Percentiles rank a stretch among this genome's conserved stretches.
phyloP scores from a whole-genome alignment of 2,113 vertebrate genomes.

The Archilochus colubris region DNA sequence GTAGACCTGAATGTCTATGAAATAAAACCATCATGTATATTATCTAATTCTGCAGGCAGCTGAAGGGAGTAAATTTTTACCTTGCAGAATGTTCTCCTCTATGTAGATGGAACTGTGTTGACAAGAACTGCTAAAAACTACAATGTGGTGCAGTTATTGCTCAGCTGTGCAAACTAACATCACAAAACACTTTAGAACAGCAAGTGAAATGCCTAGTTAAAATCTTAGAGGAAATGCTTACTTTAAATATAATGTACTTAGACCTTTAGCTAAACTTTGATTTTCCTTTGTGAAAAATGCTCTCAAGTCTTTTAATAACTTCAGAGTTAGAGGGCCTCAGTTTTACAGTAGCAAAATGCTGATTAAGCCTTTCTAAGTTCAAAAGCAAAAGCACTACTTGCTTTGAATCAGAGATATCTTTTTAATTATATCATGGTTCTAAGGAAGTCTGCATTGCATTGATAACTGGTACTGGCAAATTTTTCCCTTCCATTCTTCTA shows the following conservation, averaged over 20 bases:
- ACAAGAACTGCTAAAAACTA: neutral
- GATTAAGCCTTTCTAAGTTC: conserved; percentile 5
- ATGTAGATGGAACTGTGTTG: neutral
- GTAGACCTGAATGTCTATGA: neutral
- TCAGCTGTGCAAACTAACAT: neutral
- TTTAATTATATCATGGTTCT: conserved; percentile 25
- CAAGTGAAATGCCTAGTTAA: conserved; percentile 1
- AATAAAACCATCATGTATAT: neutral
- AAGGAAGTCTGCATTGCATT: neutral
- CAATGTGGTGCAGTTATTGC: neutral
- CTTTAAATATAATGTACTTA: conserved; percentile 10
- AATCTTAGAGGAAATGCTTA: conserved; percentile 16
- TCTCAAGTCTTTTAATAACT: conserved; percentile 29
- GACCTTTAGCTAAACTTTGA: conserved; percentile 14
- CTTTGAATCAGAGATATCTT: conserved; percentile 41
- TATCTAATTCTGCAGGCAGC: conserved; percentile 1
- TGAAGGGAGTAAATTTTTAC: neutral
- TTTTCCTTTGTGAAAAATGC: conserved; percentile 18
- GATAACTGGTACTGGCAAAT: neutral
- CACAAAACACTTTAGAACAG: neutral
- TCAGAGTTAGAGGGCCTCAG: conserved; percentile 34
- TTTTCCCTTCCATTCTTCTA: neutral
- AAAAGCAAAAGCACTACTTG: conserved; percentile 33
- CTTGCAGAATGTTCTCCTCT: neutral
- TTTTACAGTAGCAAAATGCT: conserved; percentile 36